Conservation (phyloP, 2,888 invertebrate species). For the Watsonalla binaria region DNA sequence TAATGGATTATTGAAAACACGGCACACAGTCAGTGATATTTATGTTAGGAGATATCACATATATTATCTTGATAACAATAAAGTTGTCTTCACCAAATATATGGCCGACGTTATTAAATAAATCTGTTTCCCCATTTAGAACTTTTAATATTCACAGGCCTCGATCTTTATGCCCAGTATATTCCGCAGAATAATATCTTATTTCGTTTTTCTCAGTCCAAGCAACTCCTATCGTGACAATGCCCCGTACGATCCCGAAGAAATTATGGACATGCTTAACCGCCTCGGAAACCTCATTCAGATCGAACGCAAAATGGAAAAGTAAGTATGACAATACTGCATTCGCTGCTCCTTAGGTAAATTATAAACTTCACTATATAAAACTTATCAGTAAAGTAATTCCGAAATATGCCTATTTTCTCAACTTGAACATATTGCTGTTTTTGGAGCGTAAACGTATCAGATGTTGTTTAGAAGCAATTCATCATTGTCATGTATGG, state of each 20-base stretch:
- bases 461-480: not conserved
- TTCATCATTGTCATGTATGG: not conserved
- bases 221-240: constrained; percentile 77
- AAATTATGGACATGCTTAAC: constrained; percentile 86
- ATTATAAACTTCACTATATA: not conserved
- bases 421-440: too few relatives aligned
- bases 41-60: too few relatives aligned
- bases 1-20: too few relatives aligned
- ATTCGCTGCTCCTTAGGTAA: not conserved
- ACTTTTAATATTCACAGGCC: not conserved
- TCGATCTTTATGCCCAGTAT: not conserved
- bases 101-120: not conserved
- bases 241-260: constrained; percentile 86
- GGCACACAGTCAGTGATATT: too few relatives aligned
- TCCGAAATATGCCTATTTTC: too few relatives aligned
- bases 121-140: not conserved
- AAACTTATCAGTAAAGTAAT: too few relatives aligned
- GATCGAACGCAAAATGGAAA: constrained; percentile 87
- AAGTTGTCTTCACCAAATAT: too few relatives aligned
- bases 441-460: not conserved
- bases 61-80: not conserved
- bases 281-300: constrained; percentile 87
- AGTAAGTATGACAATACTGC: constrained; percentile 74
- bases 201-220: constrained; percentile 39
- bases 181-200: not conserved